phyloP scores from a whole-genome alignment of 2,888 invertebrate genomes.

The Tromatobia lineatoria region DNA sequence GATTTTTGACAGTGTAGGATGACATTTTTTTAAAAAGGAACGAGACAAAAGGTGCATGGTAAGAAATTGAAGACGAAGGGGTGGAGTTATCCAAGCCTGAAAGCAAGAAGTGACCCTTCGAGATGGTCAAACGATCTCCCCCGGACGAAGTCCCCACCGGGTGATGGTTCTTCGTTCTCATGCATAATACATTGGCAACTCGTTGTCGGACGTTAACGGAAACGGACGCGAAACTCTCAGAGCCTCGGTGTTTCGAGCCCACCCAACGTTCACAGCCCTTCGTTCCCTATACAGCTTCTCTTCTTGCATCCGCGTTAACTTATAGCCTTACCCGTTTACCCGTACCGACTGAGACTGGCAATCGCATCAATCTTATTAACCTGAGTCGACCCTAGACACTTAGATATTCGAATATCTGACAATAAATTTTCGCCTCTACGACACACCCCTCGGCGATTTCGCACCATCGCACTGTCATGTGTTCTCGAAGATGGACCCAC shows the following conservation, averaged over 20 bases:
- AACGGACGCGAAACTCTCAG: constrained; percentile 76
- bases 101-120: constrained; percentile 20
- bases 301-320: neutral
- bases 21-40: too few relatives aligned
- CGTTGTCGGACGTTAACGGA: constrained; percentile 78
- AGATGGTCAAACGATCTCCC: constrained; percentile 6
- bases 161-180: constrained; percentile 76
- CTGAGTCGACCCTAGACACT: constrained; percentile 1
- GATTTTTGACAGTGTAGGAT: too few relatives aligned
- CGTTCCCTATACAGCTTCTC: constrained; percentile 13
- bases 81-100: neutral
- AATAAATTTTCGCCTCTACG: constrained; percentile 42
- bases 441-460: neutral
- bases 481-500: neutral
- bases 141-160: constrained; percentile 13
- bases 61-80: neutral
- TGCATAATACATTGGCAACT: constrained; percentile 79
- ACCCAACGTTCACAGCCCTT: constrained; percentile 8
- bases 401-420: constrained; percentile 49
- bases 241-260: constrained; percentile 50
- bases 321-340: neutral
- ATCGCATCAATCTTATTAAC: constrained; percentile 56
- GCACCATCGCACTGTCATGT: neutral
- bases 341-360: neutral
- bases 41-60: neutral